Base-by-base conservation (phyloP, 2,797 vertebrate genomes). In the Anas bernieri region DNA sequence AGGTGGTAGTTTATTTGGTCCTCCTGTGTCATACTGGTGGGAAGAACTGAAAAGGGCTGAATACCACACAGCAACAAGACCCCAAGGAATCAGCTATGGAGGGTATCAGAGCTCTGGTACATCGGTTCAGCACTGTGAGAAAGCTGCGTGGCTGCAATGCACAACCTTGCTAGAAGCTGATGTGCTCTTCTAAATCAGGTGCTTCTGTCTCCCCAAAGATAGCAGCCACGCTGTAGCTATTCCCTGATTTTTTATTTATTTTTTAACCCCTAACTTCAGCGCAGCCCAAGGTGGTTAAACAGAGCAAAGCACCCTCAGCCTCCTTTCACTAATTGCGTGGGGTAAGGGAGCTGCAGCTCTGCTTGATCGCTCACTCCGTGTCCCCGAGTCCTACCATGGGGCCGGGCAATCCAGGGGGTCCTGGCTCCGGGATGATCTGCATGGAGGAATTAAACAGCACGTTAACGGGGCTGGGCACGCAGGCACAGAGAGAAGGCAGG, bases 391-490 rank as follows among this genome's bases (percentile, higher is more conserved):
- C 98, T 95, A 99, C 99, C 50, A 98, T 98, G 63, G 98, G 98
- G 67, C 99, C 99, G 0, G 98, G 98, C 33, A 98, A 94, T 20
- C 98, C 99, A 0, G 99, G 99, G 22, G 98, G 98, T 25, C 99
- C 99, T 0, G 99, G 99, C 93, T 99, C 98, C 50, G 98, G 98
- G 89, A 99, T 99, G 97, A 99, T 98, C 97, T 99, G 99, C 88
- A 98, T 96, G 97, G 97, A 69, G 83, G 76, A 94, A 97, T 95
- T 43, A 59, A 77, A 23, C 1, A 4, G 69, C n/a, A 28, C 0
- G 0, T 88, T 80, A 92, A 77, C 0, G 4, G 50, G 64, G 50
- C 30, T 58, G 66, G 33, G 63, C 52, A 58, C 8, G 30, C 46
- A 3, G 43, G 5, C 6, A 2, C 37, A 25, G 17, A 63, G 21